phyloP scores from a whole-genome alignment of 2,888 invertebrate genomes.

The Amphiduros pacificus region DNA sequence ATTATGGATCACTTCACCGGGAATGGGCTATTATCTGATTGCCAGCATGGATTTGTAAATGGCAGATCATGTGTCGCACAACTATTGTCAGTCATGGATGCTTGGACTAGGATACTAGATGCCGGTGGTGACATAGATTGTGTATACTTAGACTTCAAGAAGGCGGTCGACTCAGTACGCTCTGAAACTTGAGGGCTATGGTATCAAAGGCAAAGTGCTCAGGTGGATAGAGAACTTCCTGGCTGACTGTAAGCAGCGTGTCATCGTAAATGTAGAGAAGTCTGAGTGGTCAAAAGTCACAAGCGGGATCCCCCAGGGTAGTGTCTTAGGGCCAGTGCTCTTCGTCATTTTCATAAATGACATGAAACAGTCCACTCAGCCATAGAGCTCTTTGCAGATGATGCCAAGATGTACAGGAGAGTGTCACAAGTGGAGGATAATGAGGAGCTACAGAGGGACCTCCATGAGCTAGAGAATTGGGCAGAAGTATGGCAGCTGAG shows the following conservation, averaged over 20 bases:
- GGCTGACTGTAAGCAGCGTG: background rate
- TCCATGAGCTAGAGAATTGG: background rate
- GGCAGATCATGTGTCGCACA: background rate
- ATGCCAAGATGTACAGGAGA: constrained; percentile 46
- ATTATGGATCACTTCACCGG: background rate
- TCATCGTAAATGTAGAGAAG: background rate
- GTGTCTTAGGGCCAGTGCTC: background rate
- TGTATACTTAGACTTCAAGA: background rate
- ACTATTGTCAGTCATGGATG: background rate
- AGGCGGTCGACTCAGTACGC: background rate
- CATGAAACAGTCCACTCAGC: background rate
- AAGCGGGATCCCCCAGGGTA: background rate
- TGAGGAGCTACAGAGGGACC: background rate
- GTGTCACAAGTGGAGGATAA: constrained; percentile 41
- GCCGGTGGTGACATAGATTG: background rate
- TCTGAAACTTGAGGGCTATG: background rate
- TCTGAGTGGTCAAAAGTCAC: background rate
- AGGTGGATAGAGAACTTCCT: background rate
- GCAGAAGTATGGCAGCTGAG: background rate
- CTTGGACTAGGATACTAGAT: background rate
- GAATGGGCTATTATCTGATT: background rate
- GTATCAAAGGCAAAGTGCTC: background rate
- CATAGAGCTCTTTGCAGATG: background rate
- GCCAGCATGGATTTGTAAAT: background rate
- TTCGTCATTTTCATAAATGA: background rate